phyloP scores from a whole-genome alignment of 2,797 vertebrate genomes.

The Glyptemys insculpta region DNA sequence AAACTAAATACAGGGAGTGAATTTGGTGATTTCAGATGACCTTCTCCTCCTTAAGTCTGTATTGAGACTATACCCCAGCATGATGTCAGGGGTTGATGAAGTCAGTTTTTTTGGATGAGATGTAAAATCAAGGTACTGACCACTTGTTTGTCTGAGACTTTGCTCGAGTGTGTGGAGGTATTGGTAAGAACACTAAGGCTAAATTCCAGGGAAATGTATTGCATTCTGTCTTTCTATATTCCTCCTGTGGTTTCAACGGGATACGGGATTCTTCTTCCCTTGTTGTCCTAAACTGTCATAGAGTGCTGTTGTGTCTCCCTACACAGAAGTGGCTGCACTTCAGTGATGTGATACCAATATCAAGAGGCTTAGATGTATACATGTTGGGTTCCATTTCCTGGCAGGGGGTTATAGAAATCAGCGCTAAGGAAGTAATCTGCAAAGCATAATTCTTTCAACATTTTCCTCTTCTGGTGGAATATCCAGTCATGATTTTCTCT shows the following conservation, averaged over 20 bases:
- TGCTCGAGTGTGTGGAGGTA: not conserved
- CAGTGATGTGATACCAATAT: not conserved
- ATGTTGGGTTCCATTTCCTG: not conserved
- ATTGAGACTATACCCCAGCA: not conserved
- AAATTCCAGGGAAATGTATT: not conserved
- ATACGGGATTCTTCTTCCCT: not conserved
- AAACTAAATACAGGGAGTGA: not conserved
- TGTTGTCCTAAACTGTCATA: not conserved
- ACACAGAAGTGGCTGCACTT: not conserved
- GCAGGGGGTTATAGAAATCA: constrained; percentile 44
- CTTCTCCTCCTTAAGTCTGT: not conserved
- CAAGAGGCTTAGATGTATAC: not conserved
- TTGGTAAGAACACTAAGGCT: not conserved
- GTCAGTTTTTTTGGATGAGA: not conserved
- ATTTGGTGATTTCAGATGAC: not conserved
- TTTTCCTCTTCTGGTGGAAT: not conserved
- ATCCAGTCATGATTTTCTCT: not conserved
- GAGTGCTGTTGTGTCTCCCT: not conserved
- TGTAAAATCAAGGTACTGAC: not conserved
- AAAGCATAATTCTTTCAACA: constrained; percentile 39
- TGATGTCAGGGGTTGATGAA: not conserved
- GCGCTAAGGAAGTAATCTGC: constrained; percentile 30
- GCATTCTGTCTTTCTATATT: not conserved
- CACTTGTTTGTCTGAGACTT: not conserved
- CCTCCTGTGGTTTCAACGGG: not conserved